Evolutionary conservation across 2,888 invertebrate genomes (phyloP).

Genomic region (Himalopsyche anomala): DNA sequence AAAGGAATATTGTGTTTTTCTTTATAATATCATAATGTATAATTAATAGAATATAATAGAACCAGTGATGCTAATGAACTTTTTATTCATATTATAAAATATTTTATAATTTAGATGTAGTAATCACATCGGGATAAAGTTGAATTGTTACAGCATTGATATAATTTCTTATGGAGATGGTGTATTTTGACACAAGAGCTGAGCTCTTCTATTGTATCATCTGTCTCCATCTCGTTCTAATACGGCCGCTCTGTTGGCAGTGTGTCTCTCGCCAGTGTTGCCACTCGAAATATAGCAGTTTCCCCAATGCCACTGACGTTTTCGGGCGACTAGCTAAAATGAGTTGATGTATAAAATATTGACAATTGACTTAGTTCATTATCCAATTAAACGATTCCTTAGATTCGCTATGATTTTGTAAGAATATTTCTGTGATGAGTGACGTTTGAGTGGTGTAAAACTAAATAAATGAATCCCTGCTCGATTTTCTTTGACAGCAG

Average conservation of each 20-base stretch:
- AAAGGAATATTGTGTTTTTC: no score
- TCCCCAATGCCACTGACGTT: constrained; percentile 9
- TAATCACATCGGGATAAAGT: no score
- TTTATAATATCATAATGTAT: no score
- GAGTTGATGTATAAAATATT: constrained; percentile 5
- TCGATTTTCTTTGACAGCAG: constrained; percentile 13
- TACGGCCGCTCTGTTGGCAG: constrained; percentile 3
- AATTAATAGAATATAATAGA: no score
- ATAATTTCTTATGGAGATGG: background rate
- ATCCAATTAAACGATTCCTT: background rate
- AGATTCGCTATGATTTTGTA: background rate
- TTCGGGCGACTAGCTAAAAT: background rate
- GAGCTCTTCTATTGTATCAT: constrained; percentile 2
- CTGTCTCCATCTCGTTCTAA: constrained; percentile 6
- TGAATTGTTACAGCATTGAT: no score
- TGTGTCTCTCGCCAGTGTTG: constrained; percentile 6
- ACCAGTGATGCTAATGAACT: no score
- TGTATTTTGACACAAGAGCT: background rate
- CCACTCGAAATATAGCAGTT: constrained; percentile 3
- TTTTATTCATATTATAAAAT: no score
- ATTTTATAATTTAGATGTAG: no score
- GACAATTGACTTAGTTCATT: background rate
- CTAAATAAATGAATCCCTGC: constrained; percentile 19
- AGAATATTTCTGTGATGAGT: background rate
- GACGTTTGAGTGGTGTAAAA: background rate